phyloP scores from a whole-genome alignment of 2,113 vertebrate genomes.

The Platysteira castanea region DNA sequence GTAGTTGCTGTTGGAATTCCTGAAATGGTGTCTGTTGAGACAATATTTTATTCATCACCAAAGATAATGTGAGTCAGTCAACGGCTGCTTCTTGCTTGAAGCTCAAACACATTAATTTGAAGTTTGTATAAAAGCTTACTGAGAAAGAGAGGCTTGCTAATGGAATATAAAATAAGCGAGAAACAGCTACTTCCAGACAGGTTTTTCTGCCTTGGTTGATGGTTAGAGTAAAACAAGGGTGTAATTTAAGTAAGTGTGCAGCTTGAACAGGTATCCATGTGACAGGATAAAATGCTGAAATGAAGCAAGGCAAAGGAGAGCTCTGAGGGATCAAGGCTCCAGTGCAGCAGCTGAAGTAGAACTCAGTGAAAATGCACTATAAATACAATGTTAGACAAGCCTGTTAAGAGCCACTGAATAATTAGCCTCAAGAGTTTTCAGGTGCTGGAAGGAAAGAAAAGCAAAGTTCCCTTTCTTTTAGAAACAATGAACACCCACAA shows the following conservation, averaged over 20 bases:
- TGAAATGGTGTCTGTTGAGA: not conserved
- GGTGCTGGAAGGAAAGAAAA: not conserved
- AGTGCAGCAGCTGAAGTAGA: not conserved
- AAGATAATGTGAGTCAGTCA: not conserved
- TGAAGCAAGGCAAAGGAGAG: not conserved
- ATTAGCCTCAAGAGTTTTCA: not conserved
- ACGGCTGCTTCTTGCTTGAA: not conserved
- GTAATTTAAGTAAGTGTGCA: not conserved
- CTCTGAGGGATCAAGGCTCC: not conserved
- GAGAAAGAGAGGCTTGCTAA: not conserved
- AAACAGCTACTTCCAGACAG: not conserved
- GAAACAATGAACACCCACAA: not conserved
- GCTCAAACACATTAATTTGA: conserved; percentile 23
- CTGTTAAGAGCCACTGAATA: not conserved
- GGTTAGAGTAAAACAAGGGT: not conserved
- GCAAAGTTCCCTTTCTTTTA: not conserved
- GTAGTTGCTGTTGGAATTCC: not conserved
- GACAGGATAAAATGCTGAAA: not conserved
- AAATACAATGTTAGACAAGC: not conserved
- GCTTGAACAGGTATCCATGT: not conserved
- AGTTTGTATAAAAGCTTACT: conserved; percentile 16
- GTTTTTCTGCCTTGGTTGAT: not conserved
- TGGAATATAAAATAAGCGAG: conserved; percentile 1
- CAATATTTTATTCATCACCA: not conserved
- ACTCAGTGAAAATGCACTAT: not conserved